Evolutionary conservation across 2,888 invertebrate species (phyloP).

Genomic region (Metopia argyrocephala): DNA sequence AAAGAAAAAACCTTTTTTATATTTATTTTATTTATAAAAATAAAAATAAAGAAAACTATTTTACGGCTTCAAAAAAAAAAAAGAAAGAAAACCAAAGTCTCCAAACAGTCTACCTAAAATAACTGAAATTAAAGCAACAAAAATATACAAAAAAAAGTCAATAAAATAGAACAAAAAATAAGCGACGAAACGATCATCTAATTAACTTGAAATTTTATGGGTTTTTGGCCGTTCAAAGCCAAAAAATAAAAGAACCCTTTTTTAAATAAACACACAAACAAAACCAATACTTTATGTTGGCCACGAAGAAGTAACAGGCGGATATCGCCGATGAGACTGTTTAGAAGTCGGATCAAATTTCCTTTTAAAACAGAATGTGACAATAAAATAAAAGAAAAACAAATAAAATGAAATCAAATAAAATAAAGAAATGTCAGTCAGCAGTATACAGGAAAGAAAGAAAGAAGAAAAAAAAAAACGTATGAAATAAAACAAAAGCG

Average conservation of each 20-base stretch:
- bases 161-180: slow-evolving; percentile 30
- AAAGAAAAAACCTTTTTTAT: slow-evolving; percentile 9
- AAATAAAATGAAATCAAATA: slow-evolving; percentile 27
- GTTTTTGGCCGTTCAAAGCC: slow-evolving; percentile 28
- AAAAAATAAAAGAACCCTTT: slow-evolving; percentile 28
- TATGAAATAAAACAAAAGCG: slow-evolving; percentile 66
- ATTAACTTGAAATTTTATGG: slow-evolving; percentile 64
- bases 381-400: slow-evolving; percentile 31
- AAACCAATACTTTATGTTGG: slow-evolving; percentile 23
- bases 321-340: slow-evolving; percentile 67
- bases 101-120: slow-evolving; percentile 60
- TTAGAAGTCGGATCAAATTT: slow-evolving; percentile 74
- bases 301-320: slow-evolving; percentile 50
- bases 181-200: slow-evolving; percentile 53
- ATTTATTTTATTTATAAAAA: slow-evolving; percentile 33
- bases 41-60: not conserved
- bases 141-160: slow-evolving; percentile 8
- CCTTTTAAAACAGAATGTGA: slow-evolving; percentile 62
- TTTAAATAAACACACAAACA: not conserved
- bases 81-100: slow-evolving; percentile 44
- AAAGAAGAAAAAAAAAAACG: slow-evolving; percentile 36
- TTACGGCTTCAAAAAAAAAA: slow-evolving; percentile 29
- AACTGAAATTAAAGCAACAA: slow-evolving; percentile 19
- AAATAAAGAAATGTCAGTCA: slow-evolving; percentile 56
- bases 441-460: slow-evolving; percentile 23